Conservation (phyloP, 2,888 invertebrate species). For the Rhodophaea formosa region DNA sequence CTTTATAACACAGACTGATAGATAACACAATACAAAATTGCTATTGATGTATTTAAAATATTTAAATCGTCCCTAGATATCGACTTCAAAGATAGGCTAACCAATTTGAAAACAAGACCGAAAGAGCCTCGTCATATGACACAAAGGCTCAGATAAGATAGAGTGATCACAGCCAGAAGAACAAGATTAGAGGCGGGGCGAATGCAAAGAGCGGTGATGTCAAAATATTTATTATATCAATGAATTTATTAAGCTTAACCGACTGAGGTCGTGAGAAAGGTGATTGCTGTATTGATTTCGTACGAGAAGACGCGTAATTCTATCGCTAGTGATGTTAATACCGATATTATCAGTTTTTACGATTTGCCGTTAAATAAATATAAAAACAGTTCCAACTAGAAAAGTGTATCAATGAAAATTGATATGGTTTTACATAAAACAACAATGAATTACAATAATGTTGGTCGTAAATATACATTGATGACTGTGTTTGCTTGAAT, state of each 20-base stretch:
- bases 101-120: conserved; percentile 12
- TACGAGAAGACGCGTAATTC: conserved; percentile 23
- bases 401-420: background rate
- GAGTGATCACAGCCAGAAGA: conserved; percentile 32
- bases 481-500: too few species aligned
- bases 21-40: background rate
- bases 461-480: too few species aligned
- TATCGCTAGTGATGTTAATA: conserved; percentile 24
- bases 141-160: conserved; percentile 60
- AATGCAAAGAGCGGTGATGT: conserved; percentile 39
- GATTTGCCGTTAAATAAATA: background rate
- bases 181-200: conserved; percentile 40
- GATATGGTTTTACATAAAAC: background rate
- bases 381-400: background rate
- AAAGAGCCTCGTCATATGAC: conserved; percentile 32
- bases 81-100: background rate
- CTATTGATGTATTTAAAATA: background rate
- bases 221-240: conserved; percentile 59
- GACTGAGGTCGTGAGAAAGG: conserved; percentile 33
- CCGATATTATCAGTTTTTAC: conserved; percentile 23
- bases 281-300: conserved; percentile 23
- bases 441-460: background rate
- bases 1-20: background rate
- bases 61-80: background rate
- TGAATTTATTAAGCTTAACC: conserved; percentile 39